Conservation (phyloP, 2,888 invertebrate species). For the Lycia hirtaria region DNA sequence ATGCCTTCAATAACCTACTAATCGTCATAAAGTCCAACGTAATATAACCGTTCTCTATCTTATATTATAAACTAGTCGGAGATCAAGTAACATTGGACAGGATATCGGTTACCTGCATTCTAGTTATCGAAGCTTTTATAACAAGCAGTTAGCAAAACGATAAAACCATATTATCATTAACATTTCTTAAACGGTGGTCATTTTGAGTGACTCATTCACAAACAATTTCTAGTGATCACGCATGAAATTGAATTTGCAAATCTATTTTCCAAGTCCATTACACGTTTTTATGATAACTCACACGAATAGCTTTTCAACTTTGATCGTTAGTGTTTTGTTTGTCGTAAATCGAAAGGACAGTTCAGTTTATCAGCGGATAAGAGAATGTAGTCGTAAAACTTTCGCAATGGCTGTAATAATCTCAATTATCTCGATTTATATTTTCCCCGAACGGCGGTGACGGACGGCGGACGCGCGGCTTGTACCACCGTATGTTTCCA, state of each 20-base stretch:
- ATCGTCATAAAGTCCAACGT: background rate
- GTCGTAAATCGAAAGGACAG: conserved; percentile 17
- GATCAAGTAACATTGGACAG: background rate
- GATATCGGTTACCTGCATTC: background rate
- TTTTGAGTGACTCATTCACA: conserved; percentile 18
- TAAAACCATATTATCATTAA: conserved; percentile 25
- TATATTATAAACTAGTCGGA: background rate
- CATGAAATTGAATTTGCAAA: conserved; percentile 21
- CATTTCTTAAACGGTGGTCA: conserved; percentile 11
- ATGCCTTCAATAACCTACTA: background rate
- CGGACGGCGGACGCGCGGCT: conserved; percentile 35
- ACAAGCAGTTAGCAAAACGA: conserved; percentile 22
- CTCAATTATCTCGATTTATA: conserved; percentile 39
- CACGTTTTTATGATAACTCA: conserved; percentile 16
- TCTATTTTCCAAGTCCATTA: conserved; percentile 12
- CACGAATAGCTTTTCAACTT: conserved; percentile 15
- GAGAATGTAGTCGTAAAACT: conserved; percentile 32
- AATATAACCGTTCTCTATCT: background rate
- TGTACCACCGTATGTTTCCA: conserved; percentile 63
- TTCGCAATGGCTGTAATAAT: conserved; percentile 38
- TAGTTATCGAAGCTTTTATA: conserved; percentile 16
- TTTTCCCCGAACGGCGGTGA: conserved; percentile 25
- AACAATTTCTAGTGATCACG: conserved; percentile 4
- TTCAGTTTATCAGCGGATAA: conserved; percentile 22
- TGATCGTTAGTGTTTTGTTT: conserved; percentile 19